Evolutionary conservation across 53 echinoderm and acorn worm species (phyloP), one percentile per base, ranked within the genome.

Genomic region (Apostichopus leukothele): DNA sequence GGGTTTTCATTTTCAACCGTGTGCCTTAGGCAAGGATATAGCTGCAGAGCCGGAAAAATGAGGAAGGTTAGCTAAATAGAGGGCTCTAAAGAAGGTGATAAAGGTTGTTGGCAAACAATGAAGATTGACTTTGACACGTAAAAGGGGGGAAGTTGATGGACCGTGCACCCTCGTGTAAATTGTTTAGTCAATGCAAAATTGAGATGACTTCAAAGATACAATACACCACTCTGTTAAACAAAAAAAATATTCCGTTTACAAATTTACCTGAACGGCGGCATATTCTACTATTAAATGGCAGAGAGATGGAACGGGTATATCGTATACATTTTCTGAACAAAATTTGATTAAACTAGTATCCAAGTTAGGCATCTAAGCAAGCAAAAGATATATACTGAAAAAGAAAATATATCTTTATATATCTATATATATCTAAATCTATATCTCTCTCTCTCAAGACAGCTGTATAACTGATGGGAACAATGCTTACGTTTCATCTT

Each of bases 41-140:
- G 18, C 66, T 60, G 7, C 85, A 66, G 67, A 60, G 66, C 85
- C 50, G 50, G 63, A 85, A 59, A 85, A 85, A 18, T 18, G 67
- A 9, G 57, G 68, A 85, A 85, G 85, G 85, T 85, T 85, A 85
- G 27, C 50, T 60, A 67, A 85, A 85, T 23, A 85, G 27, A 50
- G 2, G 85, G 57, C 11, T 18, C 23, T 18, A 39, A 12, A 12
- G 67, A n/a, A 25, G 67, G 67, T 26, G 67, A 27, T 60, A 85
- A 85, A 60, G 85, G 57, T 85, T 50, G 61, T 85, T 60, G 85
- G 67, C 50, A 63, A 85, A 85, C 67, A 85, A 85, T 85, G 67
- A 26, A 60, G 85, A 85, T 85, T 85, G 85, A 85, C 85, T 85
- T 27, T 85, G 85, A 85, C 85, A 85, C 67, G 51, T 66, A 23